Percentiles rank a stretch among this genome's conserved stretches.
Conservation (phyloP, 2,797 vertebrate species). For the Sebastes itinus region DNA sequence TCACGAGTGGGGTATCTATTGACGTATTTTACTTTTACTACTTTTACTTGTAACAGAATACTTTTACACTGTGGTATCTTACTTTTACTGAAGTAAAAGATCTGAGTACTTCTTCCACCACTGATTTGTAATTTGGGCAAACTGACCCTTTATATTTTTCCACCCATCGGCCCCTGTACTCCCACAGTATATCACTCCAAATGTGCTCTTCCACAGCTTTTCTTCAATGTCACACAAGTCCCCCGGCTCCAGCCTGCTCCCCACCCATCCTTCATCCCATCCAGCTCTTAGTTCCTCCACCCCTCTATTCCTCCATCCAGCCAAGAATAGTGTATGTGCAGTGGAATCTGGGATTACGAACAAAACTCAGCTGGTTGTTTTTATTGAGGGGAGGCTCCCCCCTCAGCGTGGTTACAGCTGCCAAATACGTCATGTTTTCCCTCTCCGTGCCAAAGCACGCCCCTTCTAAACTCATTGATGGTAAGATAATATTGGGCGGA, state of each 20-base stretch:
- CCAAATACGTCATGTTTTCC: constrained; percentile 74
- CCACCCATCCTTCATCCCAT: constrained; percentile 40
- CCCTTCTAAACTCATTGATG: constrained; percentile 62
- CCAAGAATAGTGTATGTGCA: constrained; percentile 52
- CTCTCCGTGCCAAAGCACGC: constrained; percentile 54
- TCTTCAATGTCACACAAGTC: constrained; percentile 39
- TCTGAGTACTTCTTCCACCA: too few species aligned
- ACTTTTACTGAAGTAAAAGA: too few species aligned
- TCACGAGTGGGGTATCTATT: too few species aligned
- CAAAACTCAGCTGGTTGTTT: constrained; percentile 75
- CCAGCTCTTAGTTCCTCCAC: constrained; percentile 37
- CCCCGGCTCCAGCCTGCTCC: constrained; percentile 4
- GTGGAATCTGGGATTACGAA: constrained; percentile 68
- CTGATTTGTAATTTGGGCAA: constrained; percentile 1
- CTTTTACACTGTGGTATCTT: too few species aligned
- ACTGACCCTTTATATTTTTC: background rate
- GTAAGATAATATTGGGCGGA: constrained; percentile 61
- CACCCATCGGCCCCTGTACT: constrained; percentile 4
- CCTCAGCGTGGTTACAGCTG: constrained; percentile 72
- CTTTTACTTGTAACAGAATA: too few species aligned
- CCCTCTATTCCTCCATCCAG: constrained; percentile 25
- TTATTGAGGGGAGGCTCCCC: constrained; percentile 66
- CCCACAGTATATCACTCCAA: background rate
- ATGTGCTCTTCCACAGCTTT: constrained; percentile 29
- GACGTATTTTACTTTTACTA: too few species aligned